phyloP scores from a whole-genome alignment of 2,888 invertebrate genomes.

The Plagodis pulveraria region DNA sequence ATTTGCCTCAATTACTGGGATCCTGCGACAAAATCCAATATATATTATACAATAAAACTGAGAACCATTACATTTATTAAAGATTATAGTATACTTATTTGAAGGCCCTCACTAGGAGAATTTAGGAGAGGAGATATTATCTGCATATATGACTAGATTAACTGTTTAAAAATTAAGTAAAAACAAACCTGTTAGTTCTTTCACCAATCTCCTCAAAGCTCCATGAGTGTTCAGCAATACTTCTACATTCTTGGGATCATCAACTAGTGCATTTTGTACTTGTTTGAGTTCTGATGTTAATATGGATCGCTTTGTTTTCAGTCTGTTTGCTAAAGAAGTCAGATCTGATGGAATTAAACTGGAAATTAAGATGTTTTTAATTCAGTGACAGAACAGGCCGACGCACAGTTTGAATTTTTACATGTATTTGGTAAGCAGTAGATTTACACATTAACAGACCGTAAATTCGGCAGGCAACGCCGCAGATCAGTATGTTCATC shows the following conservation, averaged over 20 bases:
- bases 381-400: too few species aligned
- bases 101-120: too few species aligned
- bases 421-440: not conserved
- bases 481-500: conserved; percentile 59
- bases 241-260: conserved; percentile 59
- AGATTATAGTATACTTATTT: too few species aligned
- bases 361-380: conserved; percentile 31
- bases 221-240: conserved; percentile 64
- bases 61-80: too few species aligned
- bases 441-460: conserved; percentile 35
- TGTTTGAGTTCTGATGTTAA: conserved; percentile 53
- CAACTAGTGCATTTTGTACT: conserved; percentile 68
- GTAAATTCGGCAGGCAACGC: conserved; percentile 48
- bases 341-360: conserved; percentile 52
- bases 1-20: too few species aligned
- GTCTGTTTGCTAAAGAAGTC: conserved; percentile 53
- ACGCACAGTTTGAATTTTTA: too few species aligned
- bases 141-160: too few species aligned
- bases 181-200: conserved; percentile 77
- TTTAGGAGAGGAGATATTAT: too few species aligned
- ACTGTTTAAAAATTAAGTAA: too few species aligned
- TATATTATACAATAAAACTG: too few species aligned
- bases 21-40: too few species aligned
- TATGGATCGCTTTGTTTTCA: conserved; percentile 64
- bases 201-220: conserved; percentile 75